Percentiles rank a stretch among this genome's conserved stretches.
Conservation (phyloP, 2,888 invertebrate species). For the Philonicus albiceps region DNA sequence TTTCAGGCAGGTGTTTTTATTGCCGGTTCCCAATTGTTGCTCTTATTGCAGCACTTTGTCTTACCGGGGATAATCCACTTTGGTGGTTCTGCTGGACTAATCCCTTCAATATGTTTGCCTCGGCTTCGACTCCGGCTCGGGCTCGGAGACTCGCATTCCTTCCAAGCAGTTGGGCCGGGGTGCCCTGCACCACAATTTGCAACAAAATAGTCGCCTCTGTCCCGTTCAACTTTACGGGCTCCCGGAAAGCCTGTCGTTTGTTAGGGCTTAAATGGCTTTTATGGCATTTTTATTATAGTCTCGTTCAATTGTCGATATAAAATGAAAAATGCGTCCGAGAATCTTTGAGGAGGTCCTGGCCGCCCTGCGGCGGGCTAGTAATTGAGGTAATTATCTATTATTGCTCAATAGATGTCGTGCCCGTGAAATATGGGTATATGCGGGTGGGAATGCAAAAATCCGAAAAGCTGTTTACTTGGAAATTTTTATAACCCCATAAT, state of each 20-base stretch:
- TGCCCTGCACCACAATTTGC: conserved; percentile 11
- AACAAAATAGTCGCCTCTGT: conserved; percentile 8
- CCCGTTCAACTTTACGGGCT: background rate
- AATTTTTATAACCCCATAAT: background rate
- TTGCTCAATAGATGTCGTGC: conserved; percentile 11
- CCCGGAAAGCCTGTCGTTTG: conserved; percentile 24
- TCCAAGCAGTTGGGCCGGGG: background rate
- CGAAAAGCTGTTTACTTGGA: conserved; percentile 8
- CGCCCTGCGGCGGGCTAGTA: background rate
- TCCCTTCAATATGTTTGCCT: conserved; percentile 21
- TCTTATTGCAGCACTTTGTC: conserved; percentile 33
- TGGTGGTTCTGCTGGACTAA: conserved; percentile 1
- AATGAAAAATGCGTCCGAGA: conserved; percentile 23
- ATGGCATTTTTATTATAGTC: conserved; percentile 38
- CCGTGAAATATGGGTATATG: background rate
- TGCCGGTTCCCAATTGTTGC: conserved; percentile 11
- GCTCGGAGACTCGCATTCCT: background rate
- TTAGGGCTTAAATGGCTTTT: conserved; percentile 21
- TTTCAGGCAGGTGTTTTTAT: conserved; percentile 33
- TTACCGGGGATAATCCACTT: conserved; percentile 20
- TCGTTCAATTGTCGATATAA: conserved; percentile 31
- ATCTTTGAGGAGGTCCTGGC: background rate
- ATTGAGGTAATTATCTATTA: conserved; percentile 36
- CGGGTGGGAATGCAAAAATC: background rate
- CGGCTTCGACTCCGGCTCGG: background rate